Evolutionary conservation across 2,113 vertebrate species (phyloP).

Genomic region (Lutjanus erythropterus): DNA sequence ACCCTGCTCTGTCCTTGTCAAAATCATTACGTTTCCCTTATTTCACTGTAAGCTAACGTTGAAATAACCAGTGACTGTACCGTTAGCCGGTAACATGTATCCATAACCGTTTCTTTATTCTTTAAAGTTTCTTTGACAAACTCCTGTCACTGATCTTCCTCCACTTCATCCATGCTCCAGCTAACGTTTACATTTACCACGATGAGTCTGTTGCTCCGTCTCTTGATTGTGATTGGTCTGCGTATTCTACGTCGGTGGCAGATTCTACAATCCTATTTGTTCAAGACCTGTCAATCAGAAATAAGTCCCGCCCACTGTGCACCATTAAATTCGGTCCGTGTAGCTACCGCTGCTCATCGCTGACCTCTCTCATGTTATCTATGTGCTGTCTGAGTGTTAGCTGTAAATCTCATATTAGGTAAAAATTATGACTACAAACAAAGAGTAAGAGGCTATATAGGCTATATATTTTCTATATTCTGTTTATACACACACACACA

Average conservation of each 20-base stretch:
- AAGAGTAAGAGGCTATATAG: too few relatives aligned
- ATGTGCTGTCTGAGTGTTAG: too few relatives aligned
- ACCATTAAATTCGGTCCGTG: conserved; percentile 61
- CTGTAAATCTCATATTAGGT: too few relatives aligned
- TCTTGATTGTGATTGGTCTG: conserved; percentile 67
- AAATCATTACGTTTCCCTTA: background rate
- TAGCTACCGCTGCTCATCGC: background rate
- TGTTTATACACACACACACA: too few relatives aligned
- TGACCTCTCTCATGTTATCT: too few relatives aligned
- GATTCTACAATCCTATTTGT: conserved; percentile 24
- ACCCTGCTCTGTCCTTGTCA: background rate
- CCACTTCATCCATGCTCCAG: too few relatives aligned
- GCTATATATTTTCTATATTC: too few relatives aligned
- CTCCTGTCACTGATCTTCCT: background rate
- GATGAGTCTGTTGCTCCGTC: background rate
- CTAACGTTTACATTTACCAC: conserved; percentile 10
- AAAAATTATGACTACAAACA: too few relatives aligned
- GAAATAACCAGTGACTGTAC: background rate
- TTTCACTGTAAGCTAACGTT: background rate
- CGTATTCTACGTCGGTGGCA: accelerated
- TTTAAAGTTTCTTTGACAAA: background rate
- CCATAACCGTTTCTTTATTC: accelerated
- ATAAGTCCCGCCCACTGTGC: conserved; percentile 63
- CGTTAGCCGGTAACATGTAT: background rate
- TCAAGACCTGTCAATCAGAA: conserved; percentile 38